Percentiles rank a stretch among this genome's conserved stretches.
Conservation (phyloP, 2,888 invertebrate genomes). For the Fragum whitleyi region DNA sequence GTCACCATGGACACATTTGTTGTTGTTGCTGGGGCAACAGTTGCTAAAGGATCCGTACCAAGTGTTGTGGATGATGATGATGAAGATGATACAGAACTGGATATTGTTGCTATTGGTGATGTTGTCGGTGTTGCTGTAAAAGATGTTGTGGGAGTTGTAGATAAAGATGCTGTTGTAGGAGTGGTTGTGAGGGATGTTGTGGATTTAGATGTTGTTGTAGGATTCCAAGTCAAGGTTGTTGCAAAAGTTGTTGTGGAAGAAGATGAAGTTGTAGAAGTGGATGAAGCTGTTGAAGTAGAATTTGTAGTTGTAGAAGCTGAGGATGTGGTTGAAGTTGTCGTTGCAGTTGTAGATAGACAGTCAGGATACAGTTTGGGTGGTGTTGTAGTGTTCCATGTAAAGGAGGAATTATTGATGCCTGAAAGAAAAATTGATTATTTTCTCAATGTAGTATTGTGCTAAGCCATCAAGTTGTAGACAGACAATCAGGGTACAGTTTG, state of each 20-base stretch:
- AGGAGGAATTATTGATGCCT: not conserved
- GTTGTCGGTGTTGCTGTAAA: not conserved
- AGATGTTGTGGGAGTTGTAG: not conserved
- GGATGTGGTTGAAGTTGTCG: not conserved
- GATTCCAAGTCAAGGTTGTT: not conserved
- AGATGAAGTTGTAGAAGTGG: not conserved
- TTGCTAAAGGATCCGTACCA: not conserved
- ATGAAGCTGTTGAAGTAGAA: not conserved
- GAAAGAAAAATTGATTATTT: no score
- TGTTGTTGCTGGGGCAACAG: not conserved
- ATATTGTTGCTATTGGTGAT: not conserved
- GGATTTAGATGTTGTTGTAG: not conserved
- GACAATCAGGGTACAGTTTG: slow-evolving; percentile 14
- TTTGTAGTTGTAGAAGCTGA: not conserved
- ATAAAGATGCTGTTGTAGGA: not conserved
- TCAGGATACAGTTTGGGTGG: slow-evolving; percentile 16
- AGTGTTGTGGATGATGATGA: not conserved
- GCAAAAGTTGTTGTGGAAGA: not conserved
- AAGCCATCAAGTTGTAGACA: slow-evolving; percentile 2
- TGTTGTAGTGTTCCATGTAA: not conserved
- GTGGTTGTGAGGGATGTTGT: not conserved
- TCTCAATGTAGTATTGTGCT: no score
- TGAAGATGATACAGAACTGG: not conserved
- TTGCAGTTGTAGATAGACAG: not conserved
- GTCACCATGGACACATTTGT: not conserved